These are phyloP conservation scores for Mycteria americana DNA, from an alignment of 2,797 vertebrate genomes.

Conservation along the genomic window DNA sequence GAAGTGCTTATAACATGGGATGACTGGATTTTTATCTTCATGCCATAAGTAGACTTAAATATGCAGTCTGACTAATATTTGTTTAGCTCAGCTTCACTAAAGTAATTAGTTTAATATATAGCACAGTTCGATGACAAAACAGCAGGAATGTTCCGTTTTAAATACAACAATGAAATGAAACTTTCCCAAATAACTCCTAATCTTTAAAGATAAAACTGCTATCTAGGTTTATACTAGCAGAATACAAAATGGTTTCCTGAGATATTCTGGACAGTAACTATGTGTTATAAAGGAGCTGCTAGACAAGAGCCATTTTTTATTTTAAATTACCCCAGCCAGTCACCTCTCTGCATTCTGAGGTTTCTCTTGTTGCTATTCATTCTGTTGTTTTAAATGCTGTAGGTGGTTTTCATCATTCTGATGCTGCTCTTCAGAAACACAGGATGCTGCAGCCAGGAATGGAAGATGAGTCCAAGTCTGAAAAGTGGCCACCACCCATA, in stretches of 20 bases:
- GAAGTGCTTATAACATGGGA: constrained; percentile 14
- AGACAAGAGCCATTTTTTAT: constrained; percentile 62
- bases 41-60: constrained; percentile 31
- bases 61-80: constrained; percentile 7
- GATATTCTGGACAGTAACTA: constrained; percentile 53
- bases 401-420: constrained; percentile 3
- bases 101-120: constrained; percentile 52
- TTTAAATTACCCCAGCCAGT: constrained; percentile 48
- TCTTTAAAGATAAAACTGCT: constrained; percentile 59
- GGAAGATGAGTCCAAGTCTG: not conserved
- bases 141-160: constrained; percentile 6
- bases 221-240: constrained; percentile 49
- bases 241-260: constrained; percentile 59
- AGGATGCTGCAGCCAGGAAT: not conserved
- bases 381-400: not conserved
- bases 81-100: constrained; percentile 10
- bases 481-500: not conserved
- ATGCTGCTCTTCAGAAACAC: not conserved
- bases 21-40: constrained; percentile 46
- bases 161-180: constrained; percentile 50
- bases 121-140: constrained; percentile 9
- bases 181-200: constrained; percentile 59
- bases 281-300: constrained; percentile 34
- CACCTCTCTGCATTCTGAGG: constrained; percentile 31
- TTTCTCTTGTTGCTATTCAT: not conserved